These are phyloP conservation scores for Heliconius aoede DNA, from an alignment of 2,888 invertebrate species.

Conservation along the genomic window DNA sequence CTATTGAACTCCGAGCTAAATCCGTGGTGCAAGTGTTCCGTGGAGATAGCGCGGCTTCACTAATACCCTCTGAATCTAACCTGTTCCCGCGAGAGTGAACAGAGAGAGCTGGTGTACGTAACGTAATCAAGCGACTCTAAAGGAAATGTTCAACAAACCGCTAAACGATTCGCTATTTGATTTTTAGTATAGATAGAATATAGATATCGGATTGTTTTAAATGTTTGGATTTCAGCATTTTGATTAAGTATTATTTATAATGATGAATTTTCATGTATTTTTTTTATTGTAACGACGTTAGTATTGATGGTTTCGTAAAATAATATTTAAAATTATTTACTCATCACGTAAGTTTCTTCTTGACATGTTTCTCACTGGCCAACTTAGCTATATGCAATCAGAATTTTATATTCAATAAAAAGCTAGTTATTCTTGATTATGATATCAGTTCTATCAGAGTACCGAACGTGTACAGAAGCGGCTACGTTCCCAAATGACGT, in stretches of 20 bases:
- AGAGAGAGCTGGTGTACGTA: slow-evolving; percentile 34
- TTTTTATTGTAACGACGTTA: background rate
- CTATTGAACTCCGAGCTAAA: slow-evolving; percentile 32
- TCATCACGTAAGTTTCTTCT: no score
- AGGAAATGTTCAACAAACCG: slow-evolving; percentile 13
- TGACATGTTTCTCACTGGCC: no score
- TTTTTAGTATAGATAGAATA: slow-evolving; percentile 2
- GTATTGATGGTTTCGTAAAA: background rate
- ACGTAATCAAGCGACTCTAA: slow-evolving; percentile 38
- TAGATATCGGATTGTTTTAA: background rate
- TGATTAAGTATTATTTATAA: background rate
- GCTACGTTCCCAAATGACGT: slow-evolving; percentile 26
- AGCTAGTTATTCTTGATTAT: slow-evolving; percentile 18
- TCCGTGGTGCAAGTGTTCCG: slow-evolving; percentile 41
- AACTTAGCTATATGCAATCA: no score
- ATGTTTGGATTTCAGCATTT: background rate
- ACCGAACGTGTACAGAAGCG: slow-evolving; percentile 1
- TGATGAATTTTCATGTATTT: background rate
- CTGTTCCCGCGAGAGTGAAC: slow-evolving; percentile 34
- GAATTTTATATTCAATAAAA: no score
- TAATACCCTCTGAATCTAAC: slow-evolving; percentile 39
- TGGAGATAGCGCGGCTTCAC: slow-evolving; percentile 40
- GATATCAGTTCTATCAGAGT: slow-evolving; percentile 11
- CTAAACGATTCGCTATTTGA: slow-evolving; percentile 5
- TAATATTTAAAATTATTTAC: no score